phyloP scores from a whole-genome alignment of 2,888 invertebrate species.

The Orthosia gothica region DNA sequence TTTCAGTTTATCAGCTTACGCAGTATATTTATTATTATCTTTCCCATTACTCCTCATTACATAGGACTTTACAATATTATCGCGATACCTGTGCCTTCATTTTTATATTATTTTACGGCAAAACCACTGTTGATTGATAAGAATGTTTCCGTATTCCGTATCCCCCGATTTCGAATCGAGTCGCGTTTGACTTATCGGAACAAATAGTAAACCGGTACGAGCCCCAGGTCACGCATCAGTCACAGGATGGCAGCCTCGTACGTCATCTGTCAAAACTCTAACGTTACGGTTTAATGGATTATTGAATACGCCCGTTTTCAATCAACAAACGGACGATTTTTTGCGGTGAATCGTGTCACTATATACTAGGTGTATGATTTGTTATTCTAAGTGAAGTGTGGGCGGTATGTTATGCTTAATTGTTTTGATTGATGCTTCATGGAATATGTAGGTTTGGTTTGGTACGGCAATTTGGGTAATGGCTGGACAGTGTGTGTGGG shows the following conservation, averaged over 20 bases:
- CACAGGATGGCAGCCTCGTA: slow-evolving; percentile 74
- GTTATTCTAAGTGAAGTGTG: slow-evolving; percentile 66
- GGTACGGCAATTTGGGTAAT: slow-evolving; percentile 52
- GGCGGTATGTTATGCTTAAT: slow-evolving; percentile 71
- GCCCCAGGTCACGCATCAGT: slow-evolving; percentile 76
- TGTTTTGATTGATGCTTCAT: slow-evolving; percentile 74
- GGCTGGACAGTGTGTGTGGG: slow-evolving; percentile 38
- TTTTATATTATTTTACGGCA: not conserved
- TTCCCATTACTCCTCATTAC: slow-evolving; percentile 7
- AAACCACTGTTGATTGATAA: not conserved
- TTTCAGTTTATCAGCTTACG: not conserved
- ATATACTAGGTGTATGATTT: slow-evolving; percentile 71
- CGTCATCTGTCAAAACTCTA: slow-evolving; percentile 84
- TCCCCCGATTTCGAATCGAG: slow-evolving; percentile 33
- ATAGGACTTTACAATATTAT: not conserved
- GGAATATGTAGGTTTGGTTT: slow-evolving; percentile 40
- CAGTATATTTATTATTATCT: not conserved
- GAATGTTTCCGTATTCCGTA: slow-evolving; percentile 1
- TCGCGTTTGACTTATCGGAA: slow-evolving; percentile 35
- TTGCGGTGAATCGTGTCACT: slow-evolving; percentile 75
- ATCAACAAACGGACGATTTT: slow-evolving; percentile 79
- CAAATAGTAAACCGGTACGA: slow-evolving; percentile 59
- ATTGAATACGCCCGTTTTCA: slow-evolving; percentile 84
- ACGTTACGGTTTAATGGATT: slow-evolving; percentile 83
- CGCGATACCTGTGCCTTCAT: not conserved